Evolutionary conservation across 2,797 vertebrate genomes (phyloP).

Genomic region (Notolabrus celidotus): DNA sequence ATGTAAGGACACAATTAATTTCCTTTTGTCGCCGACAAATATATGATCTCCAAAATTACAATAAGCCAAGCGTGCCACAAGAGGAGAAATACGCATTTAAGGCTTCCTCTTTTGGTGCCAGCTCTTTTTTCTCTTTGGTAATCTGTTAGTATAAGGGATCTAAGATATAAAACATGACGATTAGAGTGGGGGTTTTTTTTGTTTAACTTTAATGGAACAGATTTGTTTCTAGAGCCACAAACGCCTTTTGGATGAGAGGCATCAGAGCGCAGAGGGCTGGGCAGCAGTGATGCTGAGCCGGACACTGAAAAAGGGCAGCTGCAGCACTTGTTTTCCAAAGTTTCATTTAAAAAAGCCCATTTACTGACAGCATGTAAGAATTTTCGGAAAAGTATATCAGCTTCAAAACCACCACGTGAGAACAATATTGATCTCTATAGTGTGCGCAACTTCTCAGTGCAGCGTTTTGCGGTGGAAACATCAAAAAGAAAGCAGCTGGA

Average conservation of each 20-base stretch:
- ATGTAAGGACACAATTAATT: conserved; percentile 71
- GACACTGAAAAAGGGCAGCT: conserved; percentile 9
- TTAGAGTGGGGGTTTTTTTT: background rate
- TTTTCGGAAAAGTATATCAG: background rate
- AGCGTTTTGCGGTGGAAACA: background rate
- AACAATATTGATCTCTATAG: background rate
- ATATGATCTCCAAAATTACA: conserved; percentile 23
- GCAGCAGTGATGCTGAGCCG: conserved; percentile 67
- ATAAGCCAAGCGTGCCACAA: background rate
- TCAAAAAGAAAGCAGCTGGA: background rate
- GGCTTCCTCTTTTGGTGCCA: background rate
- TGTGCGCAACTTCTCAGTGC: conserved; percentile 47
- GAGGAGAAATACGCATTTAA: background rate
- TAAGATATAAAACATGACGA: background rate
- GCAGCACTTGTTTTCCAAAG: conserved; percentile 54
- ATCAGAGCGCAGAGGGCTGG: conserved; percentile 31
- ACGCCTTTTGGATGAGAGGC: conserved; percentile 24
- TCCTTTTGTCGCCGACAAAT: conserved; percentile 18
- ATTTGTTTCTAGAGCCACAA: background rate
- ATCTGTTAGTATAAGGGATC: conserved; percentile 8
- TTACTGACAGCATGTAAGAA: background rate
- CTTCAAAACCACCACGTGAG: background rate
- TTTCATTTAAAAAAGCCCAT: conserved; percentile 35
- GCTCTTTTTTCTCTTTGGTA: background rate
- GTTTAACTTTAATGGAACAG: conserved; percentile 34